Evolutionary conservation across 2,888 invertebrate genomes (phyloP).

Genomic region (Hyles lineata): DNA sequence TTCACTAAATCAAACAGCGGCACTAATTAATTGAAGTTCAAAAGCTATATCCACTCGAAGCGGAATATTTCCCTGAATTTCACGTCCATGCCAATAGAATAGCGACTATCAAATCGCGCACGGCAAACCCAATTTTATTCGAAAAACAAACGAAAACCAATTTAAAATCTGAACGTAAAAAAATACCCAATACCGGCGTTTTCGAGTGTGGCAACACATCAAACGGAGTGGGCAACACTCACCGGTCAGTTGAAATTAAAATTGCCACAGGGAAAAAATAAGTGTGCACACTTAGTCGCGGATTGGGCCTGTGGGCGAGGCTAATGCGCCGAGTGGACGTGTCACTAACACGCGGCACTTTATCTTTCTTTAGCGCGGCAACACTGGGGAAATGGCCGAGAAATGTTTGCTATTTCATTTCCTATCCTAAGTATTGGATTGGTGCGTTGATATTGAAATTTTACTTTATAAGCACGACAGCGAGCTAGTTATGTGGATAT

Average conservation of each 20-base stretch:
- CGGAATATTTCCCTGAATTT: conserved; percentile 1
- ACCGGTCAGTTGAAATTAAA: conserved; percentile 81
- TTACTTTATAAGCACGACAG: too few relatives aligned
- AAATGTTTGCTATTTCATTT: conserved; percentile 78
- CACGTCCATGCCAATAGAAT: conserved; percentile 4
- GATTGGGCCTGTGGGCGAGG: conserved; percentile 67
- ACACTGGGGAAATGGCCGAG: conserved; percentile 72
- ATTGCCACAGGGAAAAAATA: conserved; percentile 79
- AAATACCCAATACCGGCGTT: conserved; percentile 38
- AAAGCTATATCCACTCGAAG: not conserved
- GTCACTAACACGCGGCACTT: conserved; percentile 75
- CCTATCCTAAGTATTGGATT: conserved; percentile 44
- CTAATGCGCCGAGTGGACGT: conserved; percentile 81
- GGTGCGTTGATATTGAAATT: not conserved
- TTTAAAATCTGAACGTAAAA: conserved; percentile 13
- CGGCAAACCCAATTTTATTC: conserved; percentile 13
- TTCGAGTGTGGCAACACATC: conserved; percentile 72
- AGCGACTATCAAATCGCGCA: conserved; percentile 12
- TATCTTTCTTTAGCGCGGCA: conserved; percentile 78
- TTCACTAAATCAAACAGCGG: not conserved
- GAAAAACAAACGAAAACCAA: conserved; percentile 25
- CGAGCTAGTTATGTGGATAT: not conserved
- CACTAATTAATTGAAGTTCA: conserved; percentile 3
- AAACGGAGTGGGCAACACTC: conserved; percentile 66
- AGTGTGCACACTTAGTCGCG: conserved; percentile 79